These are phyloP conservation scores for Euzophera pinguis DNA, from an alignment of 2,888 invertebrate genomes.

Conservation along the genomic window DNA sequence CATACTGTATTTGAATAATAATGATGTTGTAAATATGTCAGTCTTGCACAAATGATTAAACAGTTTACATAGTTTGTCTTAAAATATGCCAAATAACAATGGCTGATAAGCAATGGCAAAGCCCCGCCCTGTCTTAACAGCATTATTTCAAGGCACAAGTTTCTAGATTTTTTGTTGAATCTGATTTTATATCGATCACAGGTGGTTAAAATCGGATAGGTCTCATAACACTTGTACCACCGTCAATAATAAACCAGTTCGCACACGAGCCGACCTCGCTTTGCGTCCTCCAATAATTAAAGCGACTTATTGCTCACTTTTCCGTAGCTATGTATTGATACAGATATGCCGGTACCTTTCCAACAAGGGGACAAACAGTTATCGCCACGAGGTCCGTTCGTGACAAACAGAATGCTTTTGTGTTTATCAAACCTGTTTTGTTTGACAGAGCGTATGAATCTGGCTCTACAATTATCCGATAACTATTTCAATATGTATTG, in stretches of 20 bases:
- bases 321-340: conserved; percentile 61
- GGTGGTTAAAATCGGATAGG: conserved; percentile 23
- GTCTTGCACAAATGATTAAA: neutral
- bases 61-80: no score
- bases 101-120: no score
- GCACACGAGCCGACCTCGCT: conserved; percentile 69
- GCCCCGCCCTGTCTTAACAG: no score
- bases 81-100: no score
- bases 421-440: conserved; percentile 16
- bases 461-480: neutral
- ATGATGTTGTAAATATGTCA: neutral
- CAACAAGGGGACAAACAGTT: conserved; percentile 42
- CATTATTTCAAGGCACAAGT: no score
- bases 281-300: conserved; percentile 66
- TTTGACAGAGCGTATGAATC: conserved; percentile 7
- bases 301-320: conserved; percentile 70
- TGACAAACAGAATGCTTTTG: conserved; percentile 33
- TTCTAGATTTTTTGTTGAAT: no score
- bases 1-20: neutral
- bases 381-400: conserved; percentile 36
- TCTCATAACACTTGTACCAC: conserved; percentile 47
- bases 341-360: conserved; percentile 53
- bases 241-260: conserved; percentile 68
- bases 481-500: no score
- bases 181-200: neutral